Conservation (phyloP, 2,797 vertebrate genomes). For the Buphagus erythrorhynchus region DNA sequence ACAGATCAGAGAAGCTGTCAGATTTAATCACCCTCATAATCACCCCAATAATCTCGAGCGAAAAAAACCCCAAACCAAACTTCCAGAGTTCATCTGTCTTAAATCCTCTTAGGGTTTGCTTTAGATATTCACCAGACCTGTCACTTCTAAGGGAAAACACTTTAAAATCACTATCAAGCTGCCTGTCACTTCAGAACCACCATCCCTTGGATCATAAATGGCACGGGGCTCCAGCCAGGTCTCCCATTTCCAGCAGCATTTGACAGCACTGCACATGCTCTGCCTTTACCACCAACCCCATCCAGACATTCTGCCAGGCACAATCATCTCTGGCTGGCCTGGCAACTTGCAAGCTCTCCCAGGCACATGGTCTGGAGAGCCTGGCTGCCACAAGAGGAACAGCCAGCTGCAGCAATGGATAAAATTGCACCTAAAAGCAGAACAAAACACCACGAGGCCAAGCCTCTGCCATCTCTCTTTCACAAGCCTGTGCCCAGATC, state of each 20-base stretch:
- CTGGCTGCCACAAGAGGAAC: background rate
- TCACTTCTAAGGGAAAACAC: background rate
- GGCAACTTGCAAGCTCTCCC: background rate
- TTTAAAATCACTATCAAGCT: background rate
- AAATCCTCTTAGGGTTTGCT: background rate
- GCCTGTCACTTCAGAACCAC: background rate
- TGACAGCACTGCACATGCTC: background rate
- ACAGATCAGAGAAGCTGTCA: background rate
- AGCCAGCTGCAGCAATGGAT: slow-evolving; percentile 13
- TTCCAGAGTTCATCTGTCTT: background rate
- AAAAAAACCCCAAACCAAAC: background rate
- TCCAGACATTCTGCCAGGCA: slow-evolving; percentile 1
- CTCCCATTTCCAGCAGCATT: background rate
- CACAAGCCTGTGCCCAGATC: background rate
- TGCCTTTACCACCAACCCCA: background rate
- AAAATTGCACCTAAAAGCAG: slow-evolving; percentile 26
- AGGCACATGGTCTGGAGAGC: background rate
- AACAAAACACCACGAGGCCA: background rate
- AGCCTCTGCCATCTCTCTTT: background rate
- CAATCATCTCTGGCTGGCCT: background rate
- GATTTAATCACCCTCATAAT: background rate
- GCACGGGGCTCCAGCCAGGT: background rate
- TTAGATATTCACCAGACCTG: background rate
- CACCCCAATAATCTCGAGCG: accelerated
- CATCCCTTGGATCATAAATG: background rate